Conservation (phyloP, 2,113 vertebrate species). For the Cynocephalus volans region DNA sequence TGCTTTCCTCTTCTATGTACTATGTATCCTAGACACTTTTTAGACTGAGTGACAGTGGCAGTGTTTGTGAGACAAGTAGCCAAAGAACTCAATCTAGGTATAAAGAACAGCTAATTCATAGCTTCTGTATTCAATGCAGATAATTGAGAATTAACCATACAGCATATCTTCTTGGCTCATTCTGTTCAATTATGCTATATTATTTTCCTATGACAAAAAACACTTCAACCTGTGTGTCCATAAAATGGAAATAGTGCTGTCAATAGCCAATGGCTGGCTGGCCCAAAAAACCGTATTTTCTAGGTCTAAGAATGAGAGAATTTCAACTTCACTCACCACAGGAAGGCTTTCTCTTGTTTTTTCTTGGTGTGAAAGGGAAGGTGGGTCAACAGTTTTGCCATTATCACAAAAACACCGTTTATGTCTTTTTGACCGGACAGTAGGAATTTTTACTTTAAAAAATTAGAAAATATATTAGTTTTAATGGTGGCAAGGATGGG, state of each 20-base stretch:
- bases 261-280: neutral
- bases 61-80: neutral
- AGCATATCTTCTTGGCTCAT: neutral
- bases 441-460: slow-evolving; percentile 63
- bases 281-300: slow-evolving; percentile 57
- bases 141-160: neutral
- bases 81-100: neutral
- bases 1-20: neutral
- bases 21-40: neutral
- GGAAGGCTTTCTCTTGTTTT: slow-evolving; percentile 59
- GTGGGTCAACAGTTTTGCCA: slow-evolving; percentile 46
- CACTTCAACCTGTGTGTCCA: neutral
- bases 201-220: neutral
- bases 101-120: neutral
- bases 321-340: slow-evolving; percentile 82
- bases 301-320: slow-evolving; percentile 38
- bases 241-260: slow-evolving; percentile 42
- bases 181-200: neutral
- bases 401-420: fast-evolving
- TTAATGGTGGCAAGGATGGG: slow-evolving; percentile 9
- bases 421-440: slow-evolving; percentile 53
- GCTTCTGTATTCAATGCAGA: neutral
- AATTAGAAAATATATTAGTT: slow-evolving; percentile 76
- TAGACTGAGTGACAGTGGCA: neutral
- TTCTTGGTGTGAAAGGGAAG: slow-evolving; percentile 67